Percentiles rank a stretch among this genome's conserved stretches.
Evolutionary conservation across 2,113 vertebrate species (phyloP).

Genomic region (Hemichromis elongatus): DNA sequence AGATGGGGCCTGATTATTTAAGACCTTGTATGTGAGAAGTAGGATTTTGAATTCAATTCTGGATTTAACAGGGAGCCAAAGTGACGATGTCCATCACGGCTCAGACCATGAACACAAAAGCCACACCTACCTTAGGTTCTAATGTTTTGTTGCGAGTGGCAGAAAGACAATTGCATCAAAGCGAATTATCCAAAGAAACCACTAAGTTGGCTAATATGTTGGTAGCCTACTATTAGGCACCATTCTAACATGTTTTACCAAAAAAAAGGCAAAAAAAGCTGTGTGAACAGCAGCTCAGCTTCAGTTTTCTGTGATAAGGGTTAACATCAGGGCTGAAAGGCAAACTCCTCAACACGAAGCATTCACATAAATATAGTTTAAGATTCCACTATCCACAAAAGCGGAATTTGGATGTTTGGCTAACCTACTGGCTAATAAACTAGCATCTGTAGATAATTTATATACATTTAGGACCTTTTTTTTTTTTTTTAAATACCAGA

Average conservation of each 20-base stretch:
- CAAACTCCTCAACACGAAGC: not conserved
- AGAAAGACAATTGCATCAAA: not conserved
- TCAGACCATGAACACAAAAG: not conserved
- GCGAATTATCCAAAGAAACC: not conserved
- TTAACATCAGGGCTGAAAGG: not conserved
- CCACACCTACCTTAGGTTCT: not conserved
- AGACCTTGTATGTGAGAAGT: too few relatives aligned
- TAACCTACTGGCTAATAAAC: not conserved
- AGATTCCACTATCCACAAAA: not conserved
- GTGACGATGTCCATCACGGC: not conserved
- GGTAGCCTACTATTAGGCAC: not conserved
- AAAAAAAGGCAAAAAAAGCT: not conserved
- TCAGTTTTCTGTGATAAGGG: not conserved
- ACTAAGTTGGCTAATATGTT: not conserved
- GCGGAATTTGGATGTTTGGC: not conserved
- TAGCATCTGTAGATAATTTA: not conserved
- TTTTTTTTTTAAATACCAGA: not conserved
- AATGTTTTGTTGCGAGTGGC: not conserved
- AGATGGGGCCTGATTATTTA: too few relatives aligned
- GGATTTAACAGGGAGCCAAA: too few relatives aligned
- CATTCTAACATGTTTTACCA: not conserved
- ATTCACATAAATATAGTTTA: not conserved
- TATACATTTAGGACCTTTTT: not conserved
- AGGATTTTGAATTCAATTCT: too few relatives aligned
- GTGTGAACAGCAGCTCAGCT: not conserved